Conservation (phyloP, 2,888 invertebrate species). For the Spisula solida region DNA sequence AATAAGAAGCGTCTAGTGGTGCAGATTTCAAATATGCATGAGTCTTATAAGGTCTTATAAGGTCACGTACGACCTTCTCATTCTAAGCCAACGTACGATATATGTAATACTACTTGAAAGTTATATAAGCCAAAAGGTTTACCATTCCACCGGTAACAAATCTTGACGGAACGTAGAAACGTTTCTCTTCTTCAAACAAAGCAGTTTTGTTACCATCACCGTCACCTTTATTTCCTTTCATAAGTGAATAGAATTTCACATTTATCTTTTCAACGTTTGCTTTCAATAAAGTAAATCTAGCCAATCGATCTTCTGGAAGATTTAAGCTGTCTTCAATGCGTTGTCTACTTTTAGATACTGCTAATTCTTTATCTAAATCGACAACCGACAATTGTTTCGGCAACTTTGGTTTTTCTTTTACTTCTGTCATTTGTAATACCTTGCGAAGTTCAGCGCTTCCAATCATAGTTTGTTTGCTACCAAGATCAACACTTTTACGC, state of each 20-base stretch:
- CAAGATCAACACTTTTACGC: slow-evolving; percentile 54
- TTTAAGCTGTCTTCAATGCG: slow-evolving; percentile 68
- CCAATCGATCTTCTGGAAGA: slow-evolving; percentile 66
- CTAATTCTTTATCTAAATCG: slow-evolving; percentile 60
- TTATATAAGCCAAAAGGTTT: slow-evolving; percentile 23
- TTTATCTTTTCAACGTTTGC: slow-evolving; percentile 62
- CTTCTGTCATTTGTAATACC: background rate
- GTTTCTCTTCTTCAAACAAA: slow-evolving; percentile 55
- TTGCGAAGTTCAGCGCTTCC: background rate
- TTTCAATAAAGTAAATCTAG: slow-evolving; percentile 62
- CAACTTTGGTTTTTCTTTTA: background rate
- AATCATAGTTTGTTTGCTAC: background rate
- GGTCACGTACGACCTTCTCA: no score
- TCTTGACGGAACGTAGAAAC: slow-evolving; percentile 68
- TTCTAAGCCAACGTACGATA: no score
- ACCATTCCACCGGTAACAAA: slow-evolving; percentile 74
- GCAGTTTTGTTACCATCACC: slow-evolving; percentile 41
- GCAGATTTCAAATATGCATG: no score
- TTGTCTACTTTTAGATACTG: slow-evolving; percentile 69
- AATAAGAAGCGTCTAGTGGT: no score
- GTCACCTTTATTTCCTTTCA: slow-evolving; percentile 55
- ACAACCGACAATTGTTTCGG: slow-evolving; percentile 22
- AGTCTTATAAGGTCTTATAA: no score
- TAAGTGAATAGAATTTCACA: slow-evolving; percentile 44
- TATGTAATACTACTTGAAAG: no score